These are phyloP conservation scores for Cacatua alba DNA, from an alignment of 2,113 vertebrate genomes.

Conservation along the genomic window DNA sequence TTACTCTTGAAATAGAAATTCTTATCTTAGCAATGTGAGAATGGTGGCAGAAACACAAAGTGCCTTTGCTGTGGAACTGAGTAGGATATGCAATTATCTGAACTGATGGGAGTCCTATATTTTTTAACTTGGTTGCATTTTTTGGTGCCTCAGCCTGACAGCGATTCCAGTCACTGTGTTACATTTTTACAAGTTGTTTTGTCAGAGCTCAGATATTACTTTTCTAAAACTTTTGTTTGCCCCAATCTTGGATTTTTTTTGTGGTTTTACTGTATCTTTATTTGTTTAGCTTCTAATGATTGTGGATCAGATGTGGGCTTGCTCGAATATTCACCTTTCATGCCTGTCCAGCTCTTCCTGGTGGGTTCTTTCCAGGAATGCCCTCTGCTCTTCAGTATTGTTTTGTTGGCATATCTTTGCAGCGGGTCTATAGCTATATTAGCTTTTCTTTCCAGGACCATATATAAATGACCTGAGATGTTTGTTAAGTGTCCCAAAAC, in stretches of 20 bases:
- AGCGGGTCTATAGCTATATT: not conserved
- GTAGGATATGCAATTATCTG: constrained; percentile 4
- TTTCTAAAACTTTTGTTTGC: not conserved
- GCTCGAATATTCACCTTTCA: not conserved
- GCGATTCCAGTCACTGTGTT: not conserved
- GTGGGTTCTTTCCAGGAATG: not conserved
- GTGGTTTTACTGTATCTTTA: not conserved
- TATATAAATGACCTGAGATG: not conserved
- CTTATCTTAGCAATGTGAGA: not conserved
- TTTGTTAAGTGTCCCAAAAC: not conserved
- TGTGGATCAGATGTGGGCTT: not conserved
- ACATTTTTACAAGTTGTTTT: not conserved
- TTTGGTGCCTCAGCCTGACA: not conserved
- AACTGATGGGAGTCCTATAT: not conserved
- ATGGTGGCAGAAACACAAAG: constrained; percentile 19
- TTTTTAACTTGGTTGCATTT: not conserved
- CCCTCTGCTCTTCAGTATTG: not conserved
- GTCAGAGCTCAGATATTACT: not conserved
- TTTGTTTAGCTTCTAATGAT: not conserved
- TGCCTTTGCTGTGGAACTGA: not conserved
- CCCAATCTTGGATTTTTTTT: not conserved
- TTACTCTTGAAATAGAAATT: constrained; percentile 42
- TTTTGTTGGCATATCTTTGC: not conserved
- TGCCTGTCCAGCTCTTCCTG: not conserved
- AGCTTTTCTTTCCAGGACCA: not conserved